These are phyloP conservation scores for Andrena fulva DNA, from an alignment of 2,888 invertebrate species.

Conservation along the genomic window DNA sequence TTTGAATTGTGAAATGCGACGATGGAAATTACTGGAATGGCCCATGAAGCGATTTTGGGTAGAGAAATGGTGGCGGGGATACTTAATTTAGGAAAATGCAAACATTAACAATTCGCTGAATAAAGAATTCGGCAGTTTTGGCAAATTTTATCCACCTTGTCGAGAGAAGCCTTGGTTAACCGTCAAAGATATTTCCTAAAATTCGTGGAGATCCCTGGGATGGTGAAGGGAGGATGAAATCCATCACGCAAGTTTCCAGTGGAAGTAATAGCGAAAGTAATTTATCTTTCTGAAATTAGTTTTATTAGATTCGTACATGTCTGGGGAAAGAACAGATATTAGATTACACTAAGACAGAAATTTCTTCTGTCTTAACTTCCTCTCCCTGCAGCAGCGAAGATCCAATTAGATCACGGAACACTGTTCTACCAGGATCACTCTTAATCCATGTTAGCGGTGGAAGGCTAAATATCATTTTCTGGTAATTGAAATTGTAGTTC, in stretches of 20 bases:
- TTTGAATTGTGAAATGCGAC: constrained; percentile 22
- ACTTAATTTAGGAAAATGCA: not conserved
- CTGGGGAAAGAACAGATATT: not conserved
- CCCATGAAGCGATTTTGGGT: constrained; percentile 6
- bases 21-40: constrained; percentile 27
- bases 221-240: not conserved
- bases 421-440: constrained; percentile 5
- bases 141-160: no score
- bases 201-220: not conserved
- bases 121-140: no score
- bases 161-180: no score
- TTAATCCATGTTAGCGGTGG: constrained; percentile 6
- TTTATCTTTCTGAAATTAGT: not conserved
- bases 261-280: not conserved
- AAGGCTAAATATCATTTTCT: constrained; percentile 12
- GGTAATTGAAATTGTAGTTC: not conserved
- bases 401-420: constrained; percentile 17
- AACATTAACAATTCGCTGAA: not conserved
- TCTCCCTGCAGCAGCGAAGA: not conserved
- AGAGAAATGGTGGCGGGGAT: not conserved
- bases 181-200: not conserved
- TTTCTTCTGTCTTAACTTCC: not conserved
- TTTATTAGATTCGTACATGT: constrained; percentile 2
- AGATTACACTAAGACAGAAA: constrained; percentile 1
- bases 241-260: not conserved